Evolutionary conservation across 2,888 invertebrate genomes (phyloP), one percentile per base, ranked within the genome.

Genomic region (Eupelmus urozonus): DNA sequence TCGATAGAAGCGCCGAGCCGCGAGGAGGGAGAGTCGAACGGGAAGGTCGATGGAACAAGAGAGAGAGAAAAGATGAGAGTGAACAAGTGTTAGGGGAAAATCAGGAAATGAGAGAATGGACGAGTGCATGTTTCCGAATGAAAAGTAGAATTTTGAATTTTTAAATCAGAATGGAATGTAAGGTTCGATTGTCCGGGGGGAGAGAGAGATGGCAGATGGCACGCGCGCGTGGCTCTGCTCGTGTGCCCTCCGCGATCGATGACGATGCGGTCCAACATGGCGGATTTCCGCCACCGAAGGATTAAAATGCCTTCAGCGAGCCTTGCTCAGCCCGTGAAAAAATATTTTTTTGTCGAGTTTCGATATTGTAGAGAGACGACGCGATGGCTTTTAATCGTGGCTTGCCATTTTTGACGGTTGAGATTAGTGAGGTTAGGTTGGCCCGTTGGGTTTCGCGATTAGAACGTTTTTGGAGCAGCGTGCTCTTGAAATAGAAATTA

Each of bases 241-340:
- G 80, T 73, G 40, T 57, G 57, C 51, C 49, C 49, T 45, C 20
- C 82, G 81, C 86, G 87, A 89, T 89, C 89, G 89, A 89, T 89
- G 87, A 87, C 86, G 86, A 82, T 85, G 85, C 87, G 82, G 83
- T 82, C 82, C 86, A 89, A 89, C 74, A 89, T 89, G 89, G 89
- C 89, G 82, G 87, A 49, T 57, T 65, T 60, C 71, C 63, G 65
- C 59, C 65, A 34, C 42, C 23, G 20, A 23, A 49, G 67, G 49
- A 73, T 57, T 45, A 45, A 60, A 76, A 20, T 34, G n/a, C 2
- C 16, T 16, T 34, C 9, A 9, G 9, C 34, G 9, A 34, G 9
- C 9, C 9, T 34, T 34, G 3, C 34, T 5, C 9, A 5, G 5
- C 9, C 34, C 9, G 9, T 3, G 9, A 34, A 34, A 5, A 34